These are phyloP conservation scores for Thereva nobilitata DNA, from an alignment of 2,888 invertebrate genomes.

Conservation along the genomic window DNA sequence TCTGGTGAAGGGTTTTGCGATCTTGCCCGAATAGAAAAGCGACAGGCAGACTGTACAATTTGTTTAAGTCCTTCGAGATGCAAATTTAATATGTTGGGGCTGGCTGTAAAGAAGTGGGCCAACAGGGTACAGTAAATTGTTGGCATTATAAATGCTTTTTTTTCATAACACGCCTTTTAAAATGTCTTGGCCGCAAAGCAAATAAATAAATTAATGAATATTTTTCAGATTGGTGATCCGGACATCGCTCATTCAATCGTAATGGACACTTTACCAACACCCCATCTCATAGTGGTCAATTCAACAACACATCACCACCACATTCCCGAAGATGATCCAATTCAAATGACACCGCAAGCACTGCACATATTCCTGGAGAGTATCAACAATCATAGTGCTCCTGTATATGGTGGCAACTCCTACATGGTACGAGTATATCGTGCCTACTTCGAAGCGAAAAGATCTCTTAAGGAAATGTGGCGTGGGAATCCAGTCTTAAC, in stretches of 20 bases:
- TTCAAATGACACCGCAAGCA: slow-evolving; percentile 75
- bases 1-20: no score
- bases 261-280: slow-evolving; percentile 81
- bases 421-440: slow-evolving; percentile 77
- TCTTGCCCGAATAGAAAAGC: no score
- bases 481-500: slow-evolving; percentile 91
- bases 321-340: slow-evolving; percentile 82
- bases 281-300: slow-evolving; percentile 88
- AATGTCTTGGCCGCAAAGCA: background rate
- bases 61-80: no score
- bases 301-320: slow-evolving; percentile 91
- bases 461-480: slow-evolving; percentile 85
- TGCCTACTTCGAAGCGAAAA: slow-evolving; percentile 80
- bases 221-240: slow-evolving; percentile 70
- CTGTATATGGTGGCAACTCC: slow-evolving; percentile 84
- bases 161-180: background rate
- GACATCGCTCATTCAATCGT: slow-evolving; percentile 93
- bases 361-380: slow-evolving; percentile 56
- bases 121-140: no score
- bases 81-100: no score
- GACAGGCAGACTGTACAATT: no score
- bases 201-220: background rate
- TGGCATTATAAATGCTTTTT: background rate
- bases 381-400: slow-evolving; percentile 75
- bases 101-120: no score